A percentile compares a stretch with the other conserved stretches of the same genome.
Conservation (phyloP, 2,797 vertebrate species). For the Gallinago nigripennis region DNA sequence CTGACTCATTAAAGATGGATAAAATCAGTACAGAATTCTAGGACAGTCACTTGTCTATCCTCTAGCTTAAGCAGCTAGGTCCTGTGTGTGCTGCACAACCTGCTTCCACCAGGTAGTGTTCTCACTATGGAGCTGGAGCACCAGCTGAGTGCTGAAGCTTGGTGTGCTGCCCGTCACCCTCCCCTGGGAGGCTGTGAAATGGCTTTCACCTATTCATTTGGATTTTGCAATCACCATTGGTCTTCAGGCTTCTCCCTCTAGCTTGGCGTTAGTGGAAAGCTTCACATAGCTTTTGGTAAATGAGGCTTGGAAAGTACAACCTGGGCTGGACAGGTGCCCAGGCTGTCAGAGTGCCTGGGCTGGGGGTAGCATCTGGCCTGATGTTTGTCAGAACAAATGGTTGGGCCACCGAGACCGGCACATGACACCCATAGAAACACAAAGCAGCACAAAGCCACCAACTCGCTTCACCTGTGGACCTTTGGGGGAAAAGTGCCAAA, state of each 20-base stretch:
- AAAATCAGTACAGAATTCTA: not conserved
- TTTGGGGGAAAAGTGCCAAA: not conserved
- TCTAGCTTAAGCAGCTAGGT: not conserved
- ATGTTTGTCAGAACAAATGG: not conserved
- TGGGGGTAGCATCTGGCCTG: not conserved
- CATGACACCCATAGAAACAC: fast-evolving
- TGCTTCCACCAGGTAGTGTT: not conserved
- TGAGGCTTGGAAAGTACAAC: not conserved
- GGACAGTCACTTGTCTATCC: not conserved
- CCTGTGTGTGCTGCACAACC: not conserved
- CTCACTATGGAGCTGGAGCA: fast-evolving
- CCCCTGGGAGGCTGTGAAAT: not conserved
- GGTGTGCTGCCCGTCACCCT: not conserved
- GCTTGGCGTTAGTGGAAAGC: not conserved
- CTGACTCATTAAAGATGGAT: not conserved
- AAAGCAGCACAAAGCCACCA: not conserved
- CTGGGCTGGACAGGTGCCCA: not conserved
- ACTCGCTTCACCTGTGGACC: fast-evolving
- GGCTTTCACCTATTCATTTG: not conserved
- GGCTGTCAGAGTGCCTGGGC: not conserved
- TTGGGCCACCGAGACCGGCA: not conserved
- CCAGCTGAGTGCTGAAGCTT: not conserved
- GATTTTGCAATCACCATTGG: not conserved
- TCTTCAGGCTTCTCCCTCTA: not conserved
- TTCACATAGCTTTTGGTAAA: not conserved